These are phyloP conservation scores for Struthidea cinerea DNA, from an alignment of 2,113 vertebrate species.

Conservation along the genomic window DNA sequence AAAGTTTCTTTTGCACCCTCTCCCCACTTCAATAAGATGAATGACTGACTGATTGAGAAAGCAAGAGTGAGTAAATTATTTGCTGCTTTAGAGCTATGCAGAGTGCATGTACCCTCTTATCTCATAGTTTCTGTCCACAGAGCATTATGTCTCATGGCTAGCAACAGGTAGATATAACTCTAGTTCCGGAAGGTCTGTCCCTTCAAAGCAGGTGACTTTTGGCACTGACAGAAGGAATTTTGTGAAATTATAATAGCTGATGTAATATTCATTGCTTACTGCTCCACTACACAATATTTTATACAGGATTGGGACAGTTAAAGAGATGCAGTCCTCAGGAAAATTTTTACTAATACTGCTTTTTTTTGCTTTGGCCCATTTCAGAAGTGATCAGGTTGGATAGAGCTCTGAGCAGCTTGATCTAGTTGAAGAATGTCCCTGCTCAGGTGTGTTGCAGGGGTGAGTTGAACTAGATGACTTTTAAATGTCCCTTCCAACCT, in stretches of 20 bases:
- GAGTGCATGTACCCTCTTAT: not conserved
- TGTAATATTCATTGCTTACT: too few species aligned
- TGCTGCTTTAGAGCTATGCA: not conserved
- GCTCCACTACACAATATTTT: not conserved
- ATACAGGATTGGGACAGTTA: not conserved
- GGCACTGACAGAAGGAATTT: not conserved
- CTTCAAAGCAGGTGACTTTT: not conserved
- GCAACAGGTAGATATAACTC: not conserved
- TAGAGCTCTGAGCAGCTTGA: not conserved
- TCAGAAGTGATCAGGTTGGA: not conserved
- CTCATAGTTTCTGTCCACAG: not conserved
- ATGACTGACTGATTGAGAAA: not conserved
- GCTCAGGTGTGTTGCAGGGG: not conserved
- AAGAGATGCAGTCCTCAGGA: not conserved
- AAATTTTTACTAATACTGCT: not conserved
- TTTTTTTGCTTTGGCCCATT: not conserved
- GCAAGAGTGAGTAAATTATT: not conserved
- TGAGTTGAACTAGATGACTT: not conserved
- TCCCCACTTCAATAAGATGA: not conserved
- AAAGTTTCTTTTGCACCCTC: not conserved
- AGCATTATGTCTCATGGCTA: not conserved
- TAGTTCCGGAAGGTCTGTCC: not conserved
- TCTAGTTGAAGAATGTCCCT: not conserved
- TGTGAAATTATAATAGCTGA: not conserved
- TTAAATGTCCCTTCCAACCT: not conserved